Base-by-base conservation (phyloP, 2,888 invertebrate genomes). In the Trissoscelio sp. region DNA sequence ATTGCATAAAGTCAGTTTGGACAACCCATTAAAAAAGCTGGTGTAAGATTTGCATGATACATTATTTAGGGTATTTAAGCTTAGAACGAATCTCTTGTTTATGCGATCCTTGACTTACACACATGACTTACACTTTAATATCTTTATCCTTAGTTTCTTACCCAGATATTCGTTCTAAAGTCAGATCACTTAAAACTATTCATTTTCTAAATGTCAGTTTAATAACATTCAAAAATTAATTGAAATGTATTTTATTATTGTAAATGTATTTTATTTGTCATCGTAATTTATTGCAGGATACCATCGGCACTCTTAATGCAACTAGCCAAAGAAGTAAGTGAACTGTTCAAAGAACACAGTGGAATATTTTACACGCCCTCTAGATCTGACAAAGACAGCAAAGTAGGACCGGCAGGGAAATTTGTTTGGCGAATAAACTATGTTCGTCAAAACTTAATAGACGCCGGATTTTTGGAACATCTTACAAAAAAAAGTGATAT, bases 341-440 rank as follows among this genome's bases (percentile, higher is more conserved):
- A 12, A 18, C n/a, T 64, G 0, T 64, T 20, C 12, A 3, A 12
- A 0, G 28, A 20, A 48, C 62, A 20, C 1, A 1, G 7, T 11
- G 48, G 46, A 4, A 64, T 18, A 24, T 64, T 64, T 64, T 64
- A 64, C 34, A 64, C 62, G 7, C 46, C 46, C 4, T 18, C 46
- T 14, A 9, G 5, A 28, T 46, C 3, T 31, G 48, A 46, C 3
- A n/a, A 12, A 0, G 34, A 31, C 1, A n/a, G 14, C 3, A 46
- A 46, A 20, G 11, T 64, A 14, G 62, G 62, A 12, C 62, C 62
- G 5, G 7, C 62, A 9, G 62, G 62, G 11, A 64, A 64, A 34
- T 64, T 64, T 28, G 9, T 64, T 11, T 64, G 46, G 62, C 28
- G 62, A 1, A 64, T 64, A 31, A 64, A 64, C 28, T 46, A 62